These are phyloP conservation scores for Hyphantria cunea DNA, from an alignment of 1,140 invertebrate species.

Conservation along the genomic window DNA sequence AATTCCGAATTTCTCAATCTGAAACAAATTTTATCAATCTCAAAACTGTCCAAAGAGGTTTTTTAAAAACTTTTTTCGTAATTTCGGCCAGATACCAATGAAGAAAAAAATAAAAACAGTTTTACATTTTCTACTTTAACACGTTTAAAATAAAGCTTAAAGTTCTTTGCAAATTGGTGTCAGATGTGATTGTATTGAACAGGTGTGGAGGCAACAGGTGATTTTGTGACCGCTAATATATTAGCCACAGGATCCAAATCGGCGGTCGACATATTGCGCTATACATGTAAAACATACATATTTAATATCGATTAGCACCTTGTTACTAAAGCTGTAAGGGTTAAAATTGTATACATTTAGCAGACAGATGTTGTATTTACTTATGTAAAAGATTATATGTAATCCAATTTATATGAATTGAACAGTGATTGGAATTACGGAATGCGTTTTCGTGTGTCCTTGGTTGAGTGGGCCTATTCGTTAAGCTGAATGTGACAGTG, in stretches of 20 bases:
- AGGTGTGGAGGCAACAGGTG: constrained; percentile 73
- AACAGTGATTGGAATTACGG: constrained; percentile 29
- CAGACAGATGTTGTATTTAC: constrained; percentile 32
- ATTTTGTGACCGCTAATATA: constrained; percentile 75
- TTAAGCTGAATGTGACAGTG: constrained; percentile 20
- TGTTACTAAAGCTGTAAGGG: constrained; percentile 29
- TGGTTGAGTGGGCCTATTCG: constrained; percentile 4
- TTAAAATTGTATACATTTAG: constrained; percentile 21
- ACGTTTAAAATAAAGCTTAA: constrained; percentile 11
- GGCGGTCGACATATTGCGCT: constrained; percentile 66
- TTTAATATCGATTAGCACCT: constrained; percentile 26
- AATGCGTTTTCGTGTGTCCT: constrained; percentile 24
- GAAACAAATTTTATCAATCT: constrained; percentile 32
- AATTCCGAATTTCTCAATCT: constrained; percentile 19
- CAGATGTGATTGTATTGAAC: constrained; percentile 74
- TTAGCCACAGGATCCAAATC: constrained; percentile 70
- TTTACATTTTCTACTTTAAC: constrained; percentile 35
- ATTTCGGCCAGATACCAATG: constrained; percentile 52
- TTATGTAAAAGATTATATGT: constrained; percentile 31
- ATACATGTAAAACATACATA: constrained; percentile 48
- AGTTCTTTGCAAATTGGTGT: constrained; percentile 35
- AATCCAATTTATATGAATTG: constrained; percentile 31
- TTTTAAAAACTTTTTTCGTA: constrained; percentile 52
- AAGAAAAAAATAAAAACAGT: constrained; percentile 41
- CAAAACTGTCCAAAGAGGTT: constrained; percentile 34